These are phyloP conservation scores for Lagopus leucura DNA, from an alignment of 2,113 vertebrate species.

Conservation along the genomic window DNA sequence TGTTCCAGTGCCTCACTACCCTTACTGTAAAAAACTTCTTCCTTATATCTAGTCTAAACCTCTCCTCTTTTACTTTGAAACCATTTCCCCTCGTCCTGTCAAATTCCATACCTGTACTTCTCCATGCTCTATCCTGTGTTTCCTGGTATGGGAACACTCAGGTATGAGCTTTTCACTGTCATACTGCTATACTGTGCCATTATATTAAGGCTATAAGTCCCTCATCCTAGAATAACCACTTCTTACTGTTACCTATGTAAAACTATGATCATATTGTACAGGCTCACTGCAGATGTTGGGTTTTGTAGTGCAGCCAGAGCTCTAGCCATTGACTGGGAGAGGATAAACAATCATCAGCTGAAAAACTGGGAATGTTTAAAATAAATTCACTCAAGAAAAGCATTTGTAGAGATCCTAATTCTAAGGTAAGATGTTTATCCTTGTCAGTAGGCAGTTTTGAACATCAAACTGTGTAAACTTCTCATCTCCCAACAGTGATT, in stretches of 20 bases:
- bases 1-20: too few relatives aligned
- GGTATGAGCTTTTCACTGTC: background rate
- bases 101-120: background rate
- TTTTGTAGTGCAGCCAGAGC: background rate
- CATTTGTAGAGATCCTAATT: background rate
- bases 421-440: background rate
- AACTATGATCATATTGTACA: too few relatives aligned
- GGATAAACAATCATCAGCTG: background rate
- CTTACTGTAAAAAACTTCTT: too few relatives aligned
- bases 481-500: background rate
- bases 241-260: background rate
- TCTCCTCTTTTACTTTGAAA: too few relatives aligned
- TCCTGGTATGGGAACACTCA: background rate
- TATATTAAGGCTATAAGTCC: background rate
- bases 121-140: background rate
- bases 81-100: too few relatives aligned
- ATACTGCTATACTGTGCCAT: background rate
- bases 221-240: background rate
- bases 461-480: background rate
- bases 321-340: background rate
- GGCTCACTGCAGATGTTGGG: rapidly evolving
- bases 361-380: background rate
- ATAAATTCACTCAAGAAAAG: background rate
- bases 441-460: background rate
- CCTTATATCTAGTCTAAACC: too few relatives aligned